Conservation (phyloP, 2,113 vertebrate species). For the Dryoscopus gambensis region DNA sequence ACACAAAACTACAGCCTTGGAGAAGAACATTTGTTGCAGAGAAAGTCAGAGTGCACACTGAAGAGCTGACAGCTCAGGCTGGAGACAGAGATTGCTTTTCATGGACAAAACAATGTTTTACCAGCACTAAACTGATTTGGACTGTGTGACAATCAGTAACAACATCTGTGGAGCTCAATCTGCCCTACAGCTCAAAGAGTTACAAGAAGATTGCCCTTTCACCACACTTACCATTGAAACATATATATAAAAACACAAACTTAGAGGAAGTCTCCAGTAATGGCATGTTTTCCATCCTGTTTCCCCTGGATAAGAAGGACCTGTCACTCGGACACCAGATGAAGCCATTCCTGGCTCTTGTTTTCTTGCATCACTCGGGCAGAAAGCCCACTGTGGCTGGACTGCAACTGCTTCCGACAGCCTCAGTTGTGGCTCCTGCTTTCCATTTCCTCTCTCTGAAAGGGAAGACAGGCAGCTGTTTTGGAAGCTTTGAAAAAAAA, state of each 20-base stretch:
- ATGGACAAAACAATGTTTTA: not conserved
- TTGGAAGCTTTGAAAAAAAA: not conserved
- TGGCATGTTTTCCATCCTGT: not conserved
- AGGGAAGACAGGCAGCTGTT: not conserved
- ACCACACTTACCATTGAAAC: not conserved
- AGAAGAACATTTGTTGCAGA: not conserved
- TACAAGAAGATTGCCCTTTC: not conserved
- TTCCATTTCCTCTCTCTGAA: not conserved
- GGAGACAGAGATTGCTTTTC: not conserved
- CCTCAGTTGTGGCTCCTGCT: not conserved
- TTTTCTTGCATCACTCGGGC: not conserved
- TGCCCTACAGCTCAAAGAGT: not conserved
- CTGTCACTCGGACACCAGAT: not conserved
- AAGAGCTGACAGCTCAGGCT: not conserved
- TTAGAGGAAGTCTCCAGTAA: not conserved
- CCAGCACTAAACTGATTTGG: not conserved
- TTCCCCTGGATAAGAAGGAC: not conserved
- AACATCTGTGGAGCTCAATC: not conserved
- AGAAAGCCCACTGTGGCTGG: rapidly evolving
- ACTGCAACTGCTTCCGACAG: rapidly evolving
- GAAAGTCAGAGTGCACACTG: not conserved
- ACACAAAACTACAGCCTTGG: not conserved
- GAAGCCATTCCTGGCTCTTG: not conserved
- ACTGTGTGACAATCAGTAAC: not conserved
- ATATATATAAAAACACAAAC: not conserved